Evolutionary conservation across 2,113 vertebrate genomes (phyloP), one percentile per base, ranked within the genome.

Genomic region (Peucedramus taeniatus): DNA sequence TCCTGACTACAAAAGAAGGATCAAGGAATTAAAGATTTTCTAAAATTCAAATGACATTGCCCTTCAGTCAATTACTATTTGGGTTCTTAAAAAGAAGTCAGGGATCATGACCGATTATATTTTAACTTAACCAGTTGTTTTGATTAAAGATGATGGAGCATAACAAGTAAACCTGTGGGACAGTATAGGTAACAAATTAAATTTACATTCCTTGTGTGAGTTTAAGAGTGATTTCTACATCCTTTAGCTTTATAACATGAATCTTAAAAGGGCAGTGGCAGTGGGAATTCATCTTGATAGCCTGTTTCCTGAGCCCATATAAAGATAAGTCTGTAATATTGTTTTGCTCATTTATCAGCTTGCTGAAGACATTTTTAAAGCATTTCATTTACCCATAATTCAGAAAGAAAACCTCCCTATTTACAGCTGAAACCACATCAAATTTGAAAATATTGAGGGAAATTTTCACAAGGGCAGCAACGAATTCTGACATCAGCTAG

Each of bases 271-370:
- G 82, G 45, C 70, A 94, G 24, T 76, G 40, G 70, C 15, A 15
- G 23, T 45, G 40, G 66, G 74, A 96, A 94, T 94, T 96, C 54
- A 87, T 51, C 54, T 69, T 90, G 74, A 94, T 37, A 63, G 68
- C 54, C 51, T 59, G 26, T 78, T 94, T 94, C 95, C 94, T 93
- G 86, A 94, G 33, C 35, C 71, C 21, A 23, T 23, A 35, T 10
- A 69, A 69, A 88, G 50, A 65, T 69, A 90, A 92, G 57, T 47
- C 57, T 76, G 60, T 35, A 39, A 76, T 91, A 84, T 39, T 91
- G 57, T 85, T 89, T 95, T 94, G n/a, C 66, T 66, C 83, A 79
- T 89, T 87, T 91, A 91, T 91, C 94, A 94, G 59, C 65, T 91
- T 77, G 24, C 27, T 80, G 78, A 80, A 91, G 89, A 83, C 82